Base-by-base conservation (phyloP, 2,888 invertebrate genomes). In the Thecocarcelia acutangulata region DNA sequence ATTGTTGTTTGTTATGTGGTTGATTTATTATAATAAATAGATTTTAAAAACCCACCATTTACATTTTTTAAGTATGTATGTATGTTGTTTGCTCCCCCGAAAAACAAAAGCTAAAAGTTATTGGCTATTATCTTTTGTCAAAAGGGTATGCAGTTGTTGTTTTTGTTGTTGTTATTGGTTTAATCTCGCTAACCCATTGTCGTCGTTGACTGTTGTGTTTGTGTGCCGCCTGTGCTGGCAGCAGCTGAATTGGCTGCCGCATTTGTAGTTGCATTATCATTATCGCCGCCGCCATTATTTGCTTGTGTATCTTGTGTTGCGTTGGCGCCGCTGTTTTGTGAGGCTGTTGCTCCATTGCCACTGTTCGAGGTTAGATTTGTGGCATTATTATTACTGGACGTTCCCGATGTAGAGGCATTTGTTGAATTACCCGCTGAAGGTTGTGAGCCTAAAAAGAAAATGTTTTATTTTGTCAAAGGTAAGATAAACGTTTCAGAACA, bases 181-280 rank as follows among this genome's bases (percentile, higher is more conserved):
- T 59, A 76, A 85, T 83, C 85, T 85, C 85, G 89, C 89, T 88
- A 89, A 89, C 89, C 89, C 88, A 89, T 87, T 87, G 89, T 88
- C 86, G 89, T 87, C 87, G 88, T 86, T 86, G 88, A 85, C 84
- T 86, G 87, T 84, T 87, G 87, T 85, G 85, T 85, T 84, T 85
- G 86, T 59, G 81, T 83, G 21, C 78, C 83, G 77, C 73, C 77
- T 69, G 83, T 63, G 58, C 78, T 83, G 66, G 70, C 73, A 28
- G 83, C 75, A 79, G 84, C 80, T 69, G 75, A 58, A 46, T 83
- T 76, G 58, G 76, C 81, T 64, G 84, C 85, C 46, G 83, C 83
- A 77, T 83, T 80, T 52, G 85, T 68, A 76, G 84, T 68, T 40
- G 61, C 72, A 78, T 83, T 82, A 42, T 83, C 84, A 68, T 74